Evolutionary conservation across 1,140 invertebrate genomes (phyloP), one percentile per base, ranked within the genome.

Genomic region (Listronotus bonariensis): DNA sequence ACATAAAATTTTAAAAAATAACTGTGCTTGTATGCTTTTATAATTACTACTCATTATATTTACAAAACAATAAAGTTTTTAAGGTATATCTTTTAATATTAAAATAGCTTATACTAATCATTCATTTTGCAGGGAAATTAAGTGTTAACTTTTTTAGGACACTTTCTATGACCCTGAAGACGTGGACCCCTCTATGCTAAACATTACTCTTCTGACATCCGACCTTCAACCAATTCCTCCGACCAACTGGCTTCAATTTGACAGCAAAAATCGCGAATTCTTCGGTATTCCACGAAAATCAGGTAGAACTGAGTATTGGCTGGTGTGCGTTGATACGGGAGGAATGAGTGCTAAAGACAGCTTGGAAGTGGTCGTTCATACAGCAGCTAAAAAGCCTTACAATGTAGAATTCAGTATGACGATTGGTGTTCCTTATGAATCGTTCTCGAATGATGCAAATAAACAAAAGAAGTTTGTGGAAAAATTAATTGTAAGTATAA

Each of bases 131-230:
- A 26, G 20, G 20, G 1, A 26, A 26, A 26, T 26, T 26, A 26
- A 3, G 20, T 26, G 1, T 1, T 26, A 3, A 26, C 5, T 43
- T 48, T 75, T 77, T 9, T 71, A 92, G 84, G 92, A 96, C 73
- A 91, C 92, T 0, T 97, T 96, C 81, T 94, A 89, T 76, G 95
- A 97, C 82, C 87, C 86, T 0, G 90, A 95, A 77, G 92, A 94
- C 77, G 89, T 89, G 15, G 86, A 86, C 59, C 88, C 90, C 0
- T 79, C 86, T 34, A 86, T 87, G 59, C 81, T 96, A 68, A 86
- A 87, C 46, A 83, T 96, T 65, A 86, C 86, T 1, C 80, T 97
- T 0, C 82, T 90, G 11, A 90, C 87, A 32, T 85, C 85, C 43
- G 88, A 94, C 65, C 83, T 88, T 45, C 83, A 84, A 9, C 80